A percentile compares a stretch with the other conserved stretches of the same genome.
These are phyloP conservation scores for Sciurus vulgaris DNA, from an alignment of 2,797 vertebrate species.

Conservation along the genomic window DNA sequence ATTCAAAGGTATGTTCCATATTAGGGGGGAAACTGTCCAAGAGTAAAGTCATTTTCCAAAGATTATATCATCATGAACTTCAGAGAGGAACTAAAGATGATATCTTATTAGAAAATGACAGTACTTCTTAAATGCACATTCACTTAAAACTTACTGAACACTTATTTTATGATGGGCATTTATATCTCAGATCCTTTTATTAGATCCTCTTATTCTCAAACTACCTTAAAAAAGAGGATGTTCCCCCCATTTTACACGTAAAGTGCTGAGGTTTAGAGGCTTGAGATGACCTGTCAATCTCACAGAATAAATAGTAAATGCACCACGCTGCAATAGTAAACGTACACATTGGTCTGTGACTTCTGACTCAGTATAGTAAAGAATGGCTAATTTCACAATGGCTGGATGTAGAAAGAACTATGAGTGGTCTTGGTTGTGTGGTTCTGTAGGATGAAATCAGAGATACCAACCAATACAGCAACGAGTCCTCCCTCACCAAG, in stretches of 20 bases:
- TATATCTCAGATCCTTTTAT: neutral
- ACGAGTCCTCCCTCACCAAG: neutral
- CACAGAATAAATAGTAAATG: neutral
- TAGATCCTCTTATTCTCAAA: neutral
- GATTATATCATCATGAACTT: neutral
- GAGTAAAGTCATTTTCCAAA: neutral
- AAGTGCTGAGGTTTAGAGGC: neutral
- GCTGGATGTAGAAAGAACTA: neutral
- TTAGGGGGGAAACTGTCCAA: neutral
- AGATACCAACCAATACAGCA: neutral
- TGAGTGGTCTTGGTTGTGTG: neutral
- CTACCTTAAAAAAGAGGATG: neutral
- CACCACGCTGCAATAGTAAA: neutral
- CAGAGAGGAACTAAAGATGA: neutral
- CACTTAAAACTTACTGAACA: neutral
- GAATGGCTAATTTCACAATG: neutral
- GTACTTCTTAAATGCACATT: neutral
- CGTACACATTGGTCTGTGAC: neutral
- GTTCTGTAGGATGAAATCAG: neutral
- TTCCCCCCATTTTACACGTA: neutral
- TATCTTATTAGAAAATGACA: neutral
- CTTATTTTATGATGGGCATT: neutral
- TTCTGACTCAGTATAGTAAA: neutral
- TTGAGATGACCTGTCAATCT: neutral
- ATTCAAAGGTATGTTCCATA: constrained; percentile 35